A percentile compares a stretch with the other conserved stretches of the same genome.
Evolutionary conservation across 2,113 vertebrate genomes (phyloP).

Genomic region (Sinocyclocheilus anshuiensis): DNA sequence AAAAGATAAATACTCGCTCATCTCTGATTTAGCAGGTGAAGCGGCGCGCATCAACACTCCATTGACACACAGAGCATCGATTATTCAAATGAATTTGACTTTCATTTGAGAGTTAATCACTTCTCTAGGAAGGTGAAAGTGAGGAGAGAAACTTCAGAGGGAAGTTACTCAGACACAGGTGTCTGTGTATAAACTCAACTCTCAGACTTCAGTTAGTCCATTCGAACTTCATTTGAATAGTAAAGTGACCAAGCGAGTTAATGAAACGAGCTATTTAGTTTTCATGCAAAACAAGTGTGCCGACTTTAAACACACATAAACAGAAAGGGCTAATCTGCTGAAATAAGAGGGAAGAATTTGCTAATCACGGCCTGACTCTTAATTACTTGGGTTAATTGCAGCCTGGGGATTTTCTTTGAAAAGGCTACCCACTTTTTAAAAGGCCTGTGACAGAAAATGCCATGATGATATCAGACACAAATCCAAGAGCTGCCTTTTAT

Average conservation of each 20-base stretch:
- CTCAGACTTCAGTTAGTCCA: conserved; percentile 37
- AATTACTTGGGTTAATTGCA: conserved; percentile 79
- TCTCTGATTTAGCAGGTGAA: conserved; percentile 31
- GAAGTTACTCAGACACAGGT: conserved; percentile 41
- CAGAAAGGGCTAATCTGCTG: conserved; percentile 70
- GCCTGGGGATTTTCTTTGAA: conserved; percentile 66
- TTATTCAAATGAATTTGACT: conserved; percentile 46
- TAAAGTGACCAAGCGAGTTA: conserved; percentile 51
- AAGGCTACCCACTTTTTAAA: conserved; percentile 63
- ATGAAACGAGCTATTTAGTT: conserved; percentile 47
- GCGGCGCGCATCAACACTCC: conserved; percentile 1
- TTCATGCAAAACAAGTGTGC: conserved; percentile 47
- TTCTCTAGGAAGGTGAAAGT: conserved; percentile 44
- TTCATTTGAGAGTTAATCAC: conserved; percentile 51
- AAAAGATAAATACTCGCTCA: conserved; percentile 41
- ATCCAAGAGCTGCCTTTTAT: conserved; percentile 63
- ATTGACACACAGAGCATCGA: conserved; percentile 42
- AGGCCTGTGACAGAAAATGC: conserved; percentile 64
- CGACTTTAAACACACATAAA: conserved; percentile 62
- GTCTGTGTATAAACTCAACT: conserved; percentile 30
- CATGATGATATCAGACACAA: conserved; percentile 64
- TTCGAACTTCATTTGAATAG: conserved; percentile 49
- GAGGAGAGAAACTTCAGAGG: conserved; percentile 43
- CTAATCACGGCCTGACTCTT: conserved; percentile 78
- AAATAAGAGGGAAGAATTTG: conserved; percentile 73